These are phyloP conservation scores for Lutra lutra DNA, from an alignment of 2,797 vertebrate species.

Conservation along the genomic window DNA sequence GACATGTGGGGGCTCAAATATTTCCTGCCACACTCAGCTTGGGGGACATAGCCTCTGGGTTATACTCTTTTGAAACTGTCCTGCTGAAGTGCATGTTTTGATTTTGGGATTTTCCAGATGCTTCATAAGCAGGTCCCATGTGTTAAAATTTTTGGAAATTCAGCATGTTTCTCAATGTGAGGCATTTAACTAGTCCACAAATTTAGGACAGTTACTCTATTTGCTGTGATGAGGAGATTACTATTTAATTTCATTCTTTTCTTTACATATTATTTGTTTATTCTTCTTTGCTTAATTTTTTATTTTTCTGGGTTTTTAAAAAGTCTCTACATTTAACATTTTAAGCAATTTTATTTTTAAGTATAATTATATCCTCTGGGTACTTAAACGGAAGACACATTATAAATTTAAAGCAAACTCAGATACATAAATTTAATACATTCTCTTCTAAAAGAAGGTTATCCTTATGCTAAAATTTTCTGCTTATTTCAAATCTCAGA, in stretches of 20 bases:
- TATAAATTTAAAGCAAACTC: constrained; percentile 37
- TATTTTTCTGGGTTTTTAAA: constrained; percentile 5
- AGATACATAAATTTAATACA: background rate
- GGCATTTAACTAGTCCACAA: background rate
- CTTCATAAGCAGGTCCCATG: constrained; percentile 51
- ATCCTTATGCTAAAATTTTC: background rate
- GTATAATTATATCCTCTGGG: background rate
- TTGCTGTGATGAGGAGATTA: background rate
- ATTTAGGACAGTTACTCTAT: background rate
- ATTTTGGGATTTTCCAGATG: constrained; percentile 66
- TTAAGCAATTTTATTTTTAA: constrained; percentile 47
- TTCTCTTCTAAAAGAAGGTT: background rate
- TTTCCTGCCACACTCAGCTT: constrained; percentile 56
- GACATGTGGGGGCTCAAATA: background rate
- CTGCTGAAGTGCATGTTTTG: constrained; percentile 60
- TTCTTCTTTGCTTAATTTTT: constrained; percentile 34
- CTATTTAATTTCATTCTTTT: constrained; percentile 23
- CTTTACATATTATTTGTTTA: constrained; percentile 26
- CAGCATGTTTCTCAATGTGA: constrained; percentile 3
- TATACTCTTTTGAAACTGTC: constrained; percentile 67
- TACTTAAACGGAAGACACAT: constrained; percentile 23
- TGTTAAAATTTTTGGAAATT: constrained; percentile 49
- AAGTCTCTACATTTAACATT: background rate
- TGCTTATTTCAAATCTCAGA: constrained; percentile 16
- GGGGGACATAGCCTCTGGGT: constrained; percentile 51